Conservation (phyloP, 2,797 vertebrate species). For the Gymnothorax reevesii region DNA sequence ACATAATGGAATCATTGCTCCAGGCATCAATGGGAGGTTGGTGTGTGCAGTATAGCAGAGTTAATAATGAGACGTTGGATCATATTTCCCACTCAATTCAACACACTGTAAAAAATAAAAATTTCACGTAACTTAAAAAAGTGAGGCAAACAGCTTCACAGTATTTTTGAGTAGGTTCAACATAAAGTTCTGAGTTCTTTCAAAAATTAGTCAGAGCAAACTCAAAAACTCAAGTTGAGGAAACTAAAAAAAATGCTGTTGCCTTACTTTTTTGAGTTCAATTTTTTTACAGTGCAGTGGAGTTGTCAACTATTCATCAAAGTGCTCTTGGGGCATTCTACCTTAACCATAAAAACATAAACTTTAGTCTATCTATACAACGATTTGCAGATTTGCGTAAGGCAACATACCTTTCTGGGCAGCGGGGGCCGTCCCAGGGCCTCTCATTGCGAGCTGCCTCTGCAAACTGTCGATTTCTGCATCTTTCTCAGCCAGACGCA, state of each 20-base stretch:
- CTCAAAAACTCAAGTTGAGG: no score
- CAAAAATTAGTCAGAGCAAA: no score
- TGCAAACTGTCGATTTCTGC: conserved; percentile 90
- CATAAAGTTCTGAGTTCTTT: no score
- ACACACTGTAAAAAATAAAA: neutral
- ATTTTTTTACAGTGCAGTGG: neutral
- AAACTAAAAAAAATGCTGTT: no score
- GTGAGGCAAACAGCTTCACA: no score
- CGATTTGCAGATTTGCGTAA: neutral
- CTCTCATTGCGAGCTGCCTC: conserved; percentile 81
- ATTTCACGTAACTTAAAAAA: no score
- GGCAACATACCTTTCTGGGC: conserved; percentile 82
- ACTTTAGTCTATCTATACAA: neutral
- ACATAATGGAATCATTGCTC: neutral
- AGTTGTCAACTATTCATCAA: neutral
- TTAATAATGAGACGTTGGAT: neutral
- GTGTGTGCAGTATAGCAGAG: neutral
- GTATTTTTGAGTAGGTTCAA: no score
- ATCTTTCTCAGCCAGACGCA: conserved; percentile 87
- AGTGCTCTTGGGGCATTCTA: neutral
- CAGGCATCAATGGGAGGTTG: neutral
- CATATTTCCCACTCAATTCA: neutral
- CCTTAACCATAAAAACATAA: neutral
- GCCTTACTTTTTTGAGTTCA: no score
- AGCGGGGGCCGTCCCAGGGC: conserved; percentile 70